These are phyloP conservation scores for Drosophila bipectinata DNA, from an alignment of 1,140 invertebrate genomes.

Conservation along the genomic window DNA sequence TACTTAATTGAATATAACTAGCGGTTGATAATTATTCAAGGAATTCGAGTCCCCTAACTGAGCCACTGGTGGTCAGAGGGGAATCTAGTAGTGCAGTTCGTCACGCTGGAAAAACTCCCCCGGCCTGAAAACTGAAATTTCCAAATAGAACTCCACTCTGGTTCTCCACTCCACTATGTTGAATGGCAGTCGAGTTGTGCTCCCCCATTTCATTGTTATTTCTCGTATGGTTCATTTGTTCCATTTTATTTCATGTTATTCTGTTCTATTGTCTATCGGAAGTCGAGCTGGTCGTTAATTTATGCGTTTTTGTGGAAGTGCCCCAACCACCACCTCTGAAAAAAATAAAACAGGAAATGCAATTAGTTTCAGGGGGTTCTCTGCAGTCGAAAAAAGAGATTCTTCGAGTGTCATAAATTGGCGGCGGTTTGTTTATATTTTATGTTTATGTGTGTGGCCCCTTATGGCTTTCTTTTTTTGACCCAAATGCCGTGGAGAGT, in stretches of 20 bases:
- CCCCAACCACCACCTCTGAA: conserved; percentile 4
- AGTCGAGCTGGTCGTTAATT: conserved; percentile 54
- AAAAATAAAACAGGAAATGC: conserved; percentile 48
- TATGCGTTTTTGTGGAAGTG: conserved; percentile 53
- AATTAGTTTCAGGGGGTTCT: conserved; percentile 48
- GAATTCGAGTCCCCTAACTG: background rate
- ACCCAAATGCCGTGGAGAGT: conserved; percentile 46
- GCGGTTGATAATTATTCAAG: background rate
- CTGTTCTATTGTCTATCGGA: conserved; percentile 52
- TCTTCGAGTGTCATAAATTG: conserved; percentile 49
- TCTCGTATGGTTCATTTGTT: conserved; percentile 54
- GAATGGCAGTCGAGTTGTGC: conserved; percentile 33
- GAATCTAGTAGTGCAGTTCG: conserved; percentile 18
- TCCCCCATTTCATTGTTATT: conserved; percentile 38
- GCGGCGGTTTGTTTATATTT: conserved; percentile 53
- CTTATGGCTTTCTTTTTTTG: conserved; percentile 28
- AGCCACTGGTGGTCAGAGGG: background rate
- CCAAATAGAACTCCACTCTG: conserved; percentile 28
- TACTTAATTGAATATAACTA: too few species aligned
- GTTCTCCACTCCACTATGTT: conserved; percentile 12
- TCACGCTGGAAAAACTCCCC: conserved; percentile 20
- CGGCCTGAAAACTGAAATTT: conserved; percentile 20
- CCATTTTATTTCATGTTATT: conserved; percentile 47
- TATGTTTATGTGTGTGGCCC: conserved; percentile 46
- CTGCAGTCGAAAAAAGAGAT: conserved; percentile 26